Evolutionary conservation across 2,888 invertebrate species (phyloP).

Genomic region (Tortricodes alternella): DNA sequence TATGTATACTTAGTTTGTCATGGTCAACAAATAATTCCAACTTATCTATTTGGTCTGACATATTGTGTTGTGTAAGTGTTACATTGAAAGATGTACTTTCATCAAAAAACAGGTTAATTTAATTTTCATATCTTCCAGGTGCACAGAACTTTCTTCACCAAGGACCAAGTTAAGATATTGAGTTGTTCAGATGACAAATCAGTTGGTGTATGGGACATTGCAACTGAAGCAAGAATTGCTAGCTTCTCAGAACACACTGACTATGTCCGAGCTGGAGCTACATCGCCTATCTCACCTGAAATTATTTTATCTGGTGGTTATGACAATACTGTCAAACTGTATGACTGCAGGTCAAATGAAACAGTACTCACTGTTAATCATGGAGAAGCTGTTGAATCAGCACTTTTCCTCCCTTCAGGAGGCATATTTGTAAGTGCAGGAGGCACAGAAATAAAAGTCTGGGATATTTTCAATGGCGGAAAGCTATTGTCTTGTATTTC

Average conservation of each 20-base stretch:
- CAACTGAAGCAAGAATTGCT: slow-evolving; percentile 88
- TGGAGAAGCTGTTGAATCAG: slow-evolving; percentile 94
- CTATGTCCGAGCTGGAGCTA: slow-evolving; percentile 92
- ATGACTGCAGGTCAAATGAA: slow-evolving; percentile 89
- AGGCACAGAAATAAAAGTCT: slow-evolving; percentile 94
- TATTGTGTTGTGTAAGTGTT: no score
- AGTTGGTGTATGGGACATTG: slow-evolving; percentile 95
- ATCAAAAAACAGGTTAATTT: no score
- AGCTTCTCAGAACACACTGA: slow-evolving; percentile 88
- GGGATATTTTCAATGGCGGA: slow-evolving; percentile 96
- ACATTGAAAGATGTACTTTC: no score
- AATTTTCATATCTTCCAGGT: slow-evolving; percentile 80
- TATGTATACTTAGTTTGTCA: no score
- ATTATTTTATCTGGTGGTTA: slow-evolving; percentile 93
- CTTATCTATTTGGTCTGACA: no score
- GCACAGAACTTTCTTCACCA: slow-evolving; percentile 91
- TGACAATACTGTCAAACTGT: slow-evolving; percentile 93
- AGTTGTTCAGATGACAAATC: slow-evolving; percentile 97
- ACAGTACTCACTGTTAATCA: slow-evolving; percentile 90
- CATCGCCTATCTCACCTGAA: slow-evolving; percentile 89
- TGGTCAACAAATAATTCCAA: no score
- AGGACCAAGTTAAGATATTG: slow-evolving; percentile 89
- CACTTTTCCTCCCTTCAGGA: slow-evolving; percentile 94
- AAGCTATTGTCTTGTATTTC: slow-evolving; percentile 91
- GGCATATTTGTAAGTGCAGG: slow-evolving; percentile 96